Evolutionary conservation across 2,888 invertebrate species (phyloP).

Genomic region (Brachypalpus laphriformis): DNA sequence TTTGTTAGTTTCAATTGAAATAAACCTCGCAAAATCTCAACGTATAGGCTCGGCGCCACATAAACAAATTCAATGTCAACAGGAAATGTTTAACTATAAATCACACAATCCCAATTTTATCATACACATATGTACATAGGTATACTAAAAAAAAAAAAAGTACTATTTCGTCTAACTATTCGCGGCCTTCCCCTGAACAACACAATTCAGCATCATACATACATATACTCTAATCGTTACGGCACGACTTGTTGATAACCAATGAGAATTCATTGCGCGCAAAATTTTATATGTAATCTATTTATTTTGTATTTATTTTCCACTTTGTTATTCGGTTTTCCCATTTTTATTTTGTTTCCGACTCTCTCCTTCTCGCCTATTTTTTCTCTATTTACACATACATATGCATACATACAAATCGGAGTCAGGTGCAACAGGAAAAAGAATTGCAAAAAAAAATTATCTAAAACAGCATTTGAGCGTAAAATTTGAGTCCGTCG

Average conservation of each 20-base stretch:
- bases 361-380: not conserved
- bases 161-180: not conserved
- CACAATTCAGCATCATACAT: not conserved
- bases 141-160: not conserved
- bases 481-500: slow-evolving; percentile 30
- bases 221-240: not conserved
- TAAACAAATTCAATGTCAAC: slow-evolving; percentile 8
- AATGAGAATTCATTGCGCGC: slow-evolving; percentile 15
- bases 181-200: not conserved
- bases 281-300: slow-evolving; percentile 26
- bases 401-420: not conserved
- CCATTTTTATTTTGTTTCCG: slow-evolving; percentile 3
- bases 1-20: too few species aligned
- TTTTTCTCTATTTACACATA: slow-evolving; percentile 36
- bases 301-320: slow-evolving; percentile 15
- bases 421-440: slow-evolving; percentile 46
- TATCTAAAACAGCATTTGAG: slow-evolving; percentile 19
- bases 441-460: slow-evolving; percentile 19
- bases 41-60: not conserved
- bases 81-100: not conserved
- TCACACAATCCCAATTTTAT: not conserved
- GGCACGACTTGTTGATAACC: slow-evolving; percentile 44
- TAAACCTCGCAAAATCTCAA: not conserved
- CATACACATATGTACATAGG: not conserved
- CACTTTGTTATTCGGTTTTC: slow-evolving; percentile 11